Base-by-base conservation (phyloP, 2,113 vertebrate genomes). In the Ibidorhyncha struthersii region DNA sequence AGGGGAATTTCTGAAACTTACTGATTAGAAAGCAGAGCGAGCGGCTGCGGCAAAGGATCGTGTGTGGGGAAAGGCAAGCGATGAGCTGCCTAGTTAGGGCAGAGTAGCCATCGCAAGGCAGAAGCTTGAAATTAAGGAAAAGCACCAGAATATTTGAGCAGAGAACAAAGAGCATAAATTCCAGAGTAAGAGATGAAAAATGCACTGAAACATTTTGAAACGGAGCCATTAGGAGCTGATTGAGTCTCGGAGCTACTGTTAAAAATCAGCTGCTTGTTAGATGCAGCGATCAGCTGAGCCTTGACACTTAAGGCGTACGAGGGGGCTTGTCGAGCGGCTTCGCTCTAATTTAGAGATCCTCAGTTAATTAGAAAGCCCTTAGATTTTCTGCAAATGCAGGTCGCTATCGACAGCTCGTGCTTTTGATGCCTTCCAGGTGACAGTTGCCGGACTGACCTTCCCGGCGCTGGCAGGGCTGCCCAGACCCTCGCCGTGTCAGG, bases 341-440 rank as follows among this genome's bases (percentile, higher is more conserved):
- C 73, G 61, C 97, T 98, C 98, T 98, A 96, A 98, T 98, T 98
- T 98, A 97, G 97, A 98, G 96, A 97, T 98, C 97, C 98, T 98
- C 95, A 78, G 94, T 98, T 98, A 99, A 99, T 98, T 98, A 98
- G 98, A 98, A 98, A 98, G 97, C 97, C 95, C 98, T 98, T 93
- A 93, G 96, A 98, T 97, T 98, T 98, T 96, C 98, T 96, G 96
- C 94, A 96, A 98, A 98, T 95, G 97, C 91, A 71, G 98, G 98
- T 98, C 67, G 80, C 98, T 98, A 97, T 98, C 82, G 97, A 98
- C 98, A 98, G 98, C 95, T 96, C 90, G 4, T 62, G 94, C 97
- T 98, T 98, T 97, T 96, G 97, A 98, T 94, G 98, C 97, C 96
- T 98, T 93, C 91, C 50, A 29, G 71, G 95, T 98, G 98, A 98